Evolutionary conservation across 2,113 vertebrate genomes (phyloP).

Genomic region (Bufo bufo): DNA sequence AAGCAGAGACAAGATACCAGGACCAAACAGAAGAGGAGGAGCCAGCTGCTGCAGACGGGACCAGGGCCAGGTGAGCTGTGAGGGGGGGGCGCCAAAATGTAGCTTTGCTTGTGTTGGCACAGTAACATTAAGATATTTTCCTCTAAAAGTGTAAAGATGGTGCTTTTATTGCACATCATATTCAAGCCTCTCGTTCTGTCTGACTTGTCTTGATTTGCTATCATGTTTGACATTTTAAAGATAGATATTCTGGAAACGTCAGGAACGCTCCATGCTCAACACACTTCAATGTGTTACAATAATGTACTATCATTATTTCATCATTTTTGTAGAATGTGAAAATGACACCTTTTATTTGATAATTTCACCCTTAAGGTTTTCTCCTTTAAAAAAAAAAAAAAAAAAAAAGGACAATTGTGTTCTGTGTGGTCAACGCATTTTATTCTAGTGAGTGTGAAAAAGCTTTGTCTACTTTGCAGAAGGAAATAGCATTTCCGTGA

Average conservation of each 20-base stretch:
- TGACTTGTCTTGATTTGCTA: neutral
- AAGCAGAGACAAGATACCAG: no score
- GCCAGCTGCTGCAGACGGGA: no score
- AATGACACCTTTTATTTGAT: conserved; percentile 44
- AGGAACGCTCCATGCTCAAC: neutral
- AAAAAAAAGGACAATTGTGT: conserved; percentile 44
- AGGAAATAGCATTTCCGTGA: conserved; percentile 49
- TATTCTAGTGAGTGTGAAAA: conserved; percentile 20
- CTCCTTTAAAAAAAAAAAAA: no score
- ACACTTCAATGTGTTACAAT: conserved; percentile 1
- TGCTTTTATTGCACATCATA: neutral
- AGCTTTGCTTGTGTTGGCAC: neutral
- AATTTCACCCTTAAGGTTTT: conserved; percentile 29
- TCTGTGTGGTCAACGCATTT: conserved; percentile 25
- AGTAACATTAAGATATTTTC: neutral
- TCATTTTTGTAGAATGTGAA: conserved; percentile 21
- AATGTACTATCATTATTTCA: conserved; percentile 32
- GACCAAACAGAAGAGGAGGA: no score
- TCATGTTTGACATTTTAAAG: conserved; percentile 12
- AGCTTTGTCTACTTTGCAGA: conserved; percentile 15
- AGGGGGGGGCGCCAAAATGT: no score
- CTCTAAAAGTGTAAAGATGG: neutral
- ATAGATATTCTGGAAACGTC: neutral
- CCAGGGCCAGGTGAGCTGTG: no score
- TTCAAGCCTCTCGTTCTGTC: neutral